Percentiles rank a stretch among this genome's conserved stretches.
These are phyloP conservation scores for Dromius quadrimaculatus DNA, from an alignment of 2,888 invertebrate species.

Conservation along the genomic window DNA sequence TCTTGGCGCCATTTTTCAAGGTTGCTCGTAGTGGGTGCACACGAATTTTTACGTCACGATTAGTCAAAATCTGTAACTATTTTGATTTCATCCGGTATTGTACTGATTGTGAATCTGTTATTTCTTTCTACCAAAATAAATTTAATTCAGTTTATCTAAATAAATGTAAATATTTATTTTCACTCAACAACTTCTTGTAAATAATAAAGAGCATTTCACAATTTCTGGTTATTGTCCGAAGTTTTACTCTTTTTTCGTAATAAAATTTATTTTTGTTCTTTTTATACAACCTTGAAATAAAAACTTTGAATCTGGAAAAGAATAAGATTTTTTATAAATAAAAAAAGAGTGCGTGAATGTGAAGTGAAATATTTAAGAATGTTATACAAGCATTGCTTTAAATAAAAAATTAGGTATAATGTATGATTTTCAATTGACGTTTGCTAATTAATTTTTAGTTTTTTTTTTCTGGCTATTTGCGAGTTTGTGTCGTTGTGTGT, in stretches of 20 bases:
- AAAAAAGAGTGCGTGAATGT: too few species aligned
- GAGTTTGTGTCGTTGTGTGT: too few species aligned
- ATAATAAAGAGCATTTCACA: constrained; percentile 31
- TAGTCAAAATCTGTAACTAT: constrained; percentile 23
- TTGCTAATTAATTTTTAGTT: too few species aligned
- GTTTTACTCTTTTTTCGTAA: constrained; percentile 23
- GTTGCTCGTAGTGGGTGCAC: constrained; percentile 26
- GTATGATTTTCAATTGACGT: too few species aligned
- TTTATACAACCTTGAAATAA: constrained; percentile 3
- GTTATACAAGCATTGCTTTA: too few species aligned
- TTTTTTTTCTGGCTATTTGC: too few species aligned
- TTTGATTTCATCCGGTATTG: constrained; percentile 44
- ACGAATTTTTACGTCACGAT: constrained; percentile 24
- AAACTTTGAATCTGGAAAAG: not conserved
- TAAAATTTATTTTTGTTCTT: constrained; percentile 21
- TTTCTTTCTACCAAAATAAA: constrained; percentile 31
- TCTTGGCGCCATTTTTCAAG: constrained; percentile 43
- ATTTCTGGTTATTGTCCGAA: constrained; percentile 31
- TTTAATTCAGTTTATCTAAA: constrained; percentile 12
- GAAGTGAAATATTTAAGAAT: too few species aligned
- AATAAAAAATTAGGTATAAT: too few species aligned
- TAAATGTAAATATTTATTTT: constrained; percentile 39
- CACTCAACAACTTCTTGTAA: constrained; percentile 20
- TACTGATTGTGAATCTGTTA: constrained; percentile 26
- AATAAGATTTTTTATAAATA: too few species aligned